phyloP scores from a whole-genome alignment of 2,797 vertebrate genomes.

The Takifugu rubripes region DNA sequence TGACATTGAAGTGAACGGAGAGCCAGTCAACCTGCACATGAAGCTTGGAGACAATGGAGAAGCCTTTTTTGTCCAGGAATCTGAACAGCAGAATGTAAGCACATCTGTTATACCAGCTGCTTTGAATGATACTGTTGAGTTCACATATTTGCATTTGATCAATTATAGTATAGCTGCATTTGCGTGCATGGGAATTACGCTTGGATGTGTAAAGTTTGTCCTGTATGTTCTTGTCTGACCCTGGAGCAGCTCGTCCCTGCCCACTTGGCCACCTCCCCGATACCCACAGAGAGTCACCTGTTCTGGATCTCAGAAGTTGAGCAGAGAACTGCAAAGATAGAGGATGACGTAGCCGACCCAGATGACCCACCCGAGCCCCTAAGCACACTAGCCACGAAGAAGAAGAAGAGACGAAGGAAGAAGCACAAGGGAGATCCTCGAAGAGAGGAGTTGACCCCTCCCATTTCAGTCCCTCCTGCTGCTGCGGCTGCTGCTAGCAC shows the following conservation, averaged over 20 bases:
- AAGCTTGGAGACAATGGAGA: slow-evolving; percentile 98
- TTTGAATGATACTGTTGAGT: not conserved
- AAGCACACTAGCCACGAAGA: slow-evolving; percentile 79
- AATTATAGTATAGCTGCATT: too few relatives aligned
- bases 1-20: slow-evolving; percentile 97
- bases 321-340: slow-evolving; percentile 62
- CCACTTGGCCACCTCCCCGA: slow-evolving; percentile 93
- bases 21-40: slow-evolving; percentile 95
- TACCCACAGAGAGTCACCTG: slow-evolving; percentile 89
- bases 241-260: slow-evolving; percentile 87
- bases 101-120: too few relatives aligned
- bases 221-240: not conserved
- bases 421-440: slow-evolving; percentile 90
- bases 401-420: slow-evolving; percentile 91
- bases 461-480: slow-evolving; percentile 56
- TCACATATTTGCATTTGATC: not conserved
- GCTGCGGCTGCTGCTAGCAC: slow-evolving; percentile 51
- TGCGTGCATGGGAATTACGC: too few relatives aligned
- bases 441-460: slow-evolving; percentile 84
- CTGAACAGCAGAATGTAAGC: slow-evolving; percentile 89
- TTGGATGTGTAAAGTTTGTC: too few relatives aligned
- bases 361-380: slow-evolving; percentile 79
- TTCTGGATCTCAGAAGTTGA: slow-evolving; percentile 82
- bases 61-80: slow-evolving; percentile 98
- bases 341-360: slow-evolving; percentile 61